Evolutionary conservation across 2,797 vertebrate genomes (phyloP).

Genomic region (Spea hammondii): DNA sequence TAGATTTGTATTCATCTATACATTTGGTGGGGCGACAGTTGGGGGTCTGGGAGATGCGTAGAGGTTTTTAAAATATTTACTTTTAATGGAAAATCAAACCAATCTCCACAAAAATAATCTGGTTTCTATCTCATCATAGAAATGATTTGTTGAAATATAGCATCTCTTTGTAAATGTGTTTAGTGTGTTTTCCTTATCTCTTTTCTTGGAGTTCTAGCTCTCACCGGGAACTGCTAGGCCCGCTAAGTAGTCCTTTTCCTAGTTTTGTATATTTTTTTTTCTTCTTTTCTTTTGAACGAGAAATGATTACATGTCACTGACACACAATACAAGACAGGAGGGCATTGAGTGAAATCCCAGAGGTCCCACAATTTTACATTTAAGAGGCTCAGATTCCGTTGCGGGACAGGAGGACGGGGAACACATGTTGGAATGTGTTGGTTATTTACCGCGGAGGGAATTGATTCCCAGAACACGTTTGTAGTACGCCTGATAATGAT

Average conservation of each 20-base stretch:
- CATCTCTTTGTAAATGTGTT: too few relatives aligned
- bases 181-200: neutral
- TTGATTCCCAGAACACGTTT: constrained; percentile 30
- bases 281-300: too few relatives aligned
- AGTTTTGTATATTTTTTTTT: neutral
- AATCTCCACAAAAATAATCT: too few relatives aligned
- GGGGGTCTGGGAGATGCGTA: too few relatives aligned
- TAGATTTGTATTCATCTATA: too few relatives aligned
- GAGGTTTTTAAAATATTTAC: too few relatives aligned
- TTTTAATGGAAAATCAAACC: too few relatives aligned
- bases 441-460: constrained; percentile 28
- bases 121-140: too few relatives aligned
- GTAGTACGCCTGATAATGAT: constrained; percentile 34
- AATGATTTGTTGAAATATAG: too few relatives aligned
- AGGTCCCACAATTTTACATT: neutral
- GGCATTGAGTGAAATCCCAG: constrained; percentile 10
- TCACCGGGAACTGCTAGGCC: neutral
- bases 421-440: constrained; percentile 34
- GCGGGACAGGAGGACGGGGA: constrained; percentile 8
- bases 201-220: neutral
- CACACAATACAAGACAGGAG: too few relatives aligned
- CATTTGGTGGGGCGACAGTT: too few relatives aligned
- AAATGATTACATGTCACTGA: too few relatives aligned
- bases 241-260: neutral
- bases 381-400: neutral